Evolutionary conservation across 2,888 invertebrate genomes (phyloP).

Genomic region (Cephus spinipes): DNA sequence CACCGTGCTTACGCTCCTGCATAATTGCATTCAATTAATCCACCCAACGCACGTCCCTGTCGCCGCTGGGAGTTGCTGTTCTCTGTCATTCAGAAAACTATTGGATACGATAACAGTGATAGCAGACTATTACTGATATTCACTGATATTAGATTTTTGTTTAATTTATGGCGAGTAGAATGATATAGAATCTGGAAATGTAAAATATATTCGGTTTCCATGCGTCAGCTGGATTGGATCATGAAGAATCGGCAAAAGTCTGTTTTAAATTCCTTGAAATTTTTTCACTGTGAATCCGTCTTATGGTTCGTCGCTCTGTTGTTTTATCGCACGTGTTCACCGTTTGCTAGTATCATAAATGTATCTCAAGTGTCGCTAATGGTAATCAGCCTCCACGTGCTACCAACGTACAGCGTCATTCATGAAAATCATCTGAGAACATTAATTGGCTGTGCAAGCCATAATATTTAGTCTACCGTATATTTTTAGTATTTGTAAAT

Average conservation of each 20-base stretch:
- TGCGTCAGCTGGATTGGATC: no score
- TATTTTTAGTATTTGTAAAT: neutral
- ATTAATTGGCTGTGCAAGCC: neutral
- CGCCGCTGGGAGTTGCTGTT: no score
- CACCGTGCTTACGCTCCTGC: neutral
- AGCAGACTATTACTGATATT: no score
- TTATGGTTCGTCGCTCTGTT: neutral
- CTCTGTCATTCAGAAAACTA: no score
- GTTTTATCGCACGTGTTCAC: neutral
- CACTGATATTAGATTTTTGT: no score
- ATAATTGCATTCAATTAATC: neutral
- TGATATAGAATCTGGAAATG: no score
- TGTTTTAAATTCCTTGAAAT: no score
- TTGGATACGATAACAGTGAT: no score
- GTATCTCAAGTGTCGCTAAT: neutral
- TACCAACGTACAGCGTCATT: neutral
- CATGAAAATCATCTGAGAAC: neutral
- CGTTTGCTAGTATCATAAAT: neutral
- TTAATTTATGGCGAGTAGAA: no score
- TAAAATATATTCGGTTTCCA: no score
- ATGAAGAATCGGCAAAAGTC: no score
- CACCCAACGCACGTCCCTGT: neutral
- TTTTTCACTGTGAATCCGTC: no score
- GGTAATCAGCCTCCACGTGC: neutral
- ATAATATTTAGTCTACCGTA: neutral